Base-by-base conservation (phyloP, 2,113 vertebrate genomes). In the Cnemophilus loriae region DNA sequence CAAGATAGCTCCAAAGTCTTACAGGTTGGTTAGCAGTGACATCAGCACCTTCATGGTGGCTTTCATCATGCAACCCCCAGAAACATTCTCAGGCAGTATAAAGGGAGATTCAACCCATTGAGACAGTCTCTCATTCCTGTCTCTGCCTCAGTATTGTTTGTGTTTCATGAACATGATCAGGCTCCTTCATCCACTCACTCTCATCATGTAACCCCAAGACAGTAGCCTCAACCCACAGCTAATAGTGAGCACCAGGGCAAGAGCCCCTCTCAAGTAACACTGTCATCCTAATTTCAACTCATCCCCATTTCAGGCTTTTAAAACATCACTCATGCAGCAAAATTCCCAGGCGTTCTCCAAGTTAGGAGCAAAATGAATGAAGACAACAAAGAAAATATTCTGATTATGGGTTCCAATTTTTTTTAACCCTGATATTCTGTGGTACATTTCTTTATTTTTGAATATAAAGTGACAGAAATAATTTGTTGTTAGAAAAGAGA, bases 381-480 rank as follows among this genome's bases (percentile, higher is more conserved):
- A 94, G 83, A 96, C 93, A 82, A 88, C 17, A 30, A 92, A 94
- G 61, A 95, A 97, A 94, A 94, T 86, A 64, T 97, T 96, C 83
- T 78, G 77, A 97, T 97, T 96, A 93, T 81, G 57, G 61, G 89
- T 97, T 96, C 73, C 2, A 10, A 60, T 68, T 83, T 96, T 96
- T 97, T 98, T 98, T 95, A 95, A 98, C 98, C 98, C 98, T 98
- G 98, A 97, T 98, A 98, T 97, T 98, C 96, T 97, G 98, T 98
- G 97, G 97, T 98, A 98, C 93, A 80, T 98, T 98, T 98, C 98
- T 98, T 98, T 98, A 98, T 98, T 98, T 98, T 98, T 71, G 97
- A 98, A 98, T 98, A 98, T 98, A 98, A 98, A 98, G 98, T 98
- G 98, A 98, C 98, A 98, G 98, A 98, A 98, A 98, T 98, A 98